phyloP scores from a whole-genome alignment of 1,140 invertebrate genomes.

The Babylonia areolata region DNA sequence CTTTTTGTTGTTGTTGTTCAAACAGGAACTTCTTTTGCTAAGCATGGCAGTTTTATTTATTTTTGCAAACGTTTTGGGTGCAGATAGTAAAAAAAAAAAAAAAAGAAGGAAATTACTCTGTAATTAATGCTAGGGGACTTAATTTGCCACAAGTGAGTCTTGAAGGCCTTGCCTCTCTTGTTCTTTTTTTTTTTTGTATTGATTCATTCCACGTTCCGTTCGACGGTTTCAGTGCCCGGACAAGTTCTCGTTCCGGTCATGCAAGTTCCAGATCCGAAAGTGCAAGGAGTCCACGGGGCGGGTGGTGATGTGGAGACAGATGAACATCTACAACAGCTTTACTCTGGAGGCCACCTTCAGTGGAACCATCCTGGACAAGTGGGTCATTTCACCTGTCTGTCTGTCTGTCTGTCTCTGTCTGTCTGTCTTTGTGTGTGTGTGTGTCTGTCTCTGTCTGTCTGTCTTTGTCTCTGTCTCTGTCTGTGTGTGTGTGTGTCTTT shows the following conservation, averaged over 20 bases:
- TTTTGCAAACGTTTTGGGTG: too few relatives aligned
- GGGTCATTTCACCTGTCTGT: slow-evolving; percentile 30
- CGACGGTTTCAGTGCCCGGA: slow-evolving; percentile 65
- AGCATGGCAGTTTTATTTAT: too few relatives aligned
- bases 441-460: not conserved
- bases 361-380: slow-evolving; percentile 73
- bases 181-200: too few relatives aligned
- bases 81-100: too few relatives aligned
- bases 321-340: slow-evolving; percentile 74
- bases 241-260: slow-evolving; percentile 72
- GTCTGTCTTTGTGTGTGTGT: too few relatives aligned
- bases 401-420: not conserved
- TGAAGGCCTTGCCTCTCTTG: too few relatives aligned
- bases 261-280: slow-evolving; percentile 73
- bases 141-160: too few relatives aligned
- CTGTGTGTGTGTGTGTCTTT: slow-evolving; percentile 9
- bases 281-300: slow-evolving; percentile 76
- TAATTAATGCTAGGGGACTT: too few relatives aligned
- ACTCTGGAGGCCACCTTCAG: slow-evolving; percentile 76
- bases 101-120: too few relatives aligned
- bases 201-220: too few relatives aligned
- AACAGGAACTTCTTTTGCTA: too few relatives aligned
- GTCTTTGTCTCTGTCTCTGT: not conserved
- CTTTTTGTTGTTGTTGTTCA: too few relatives aligned
- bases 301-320: slow-evolving; percentile 75